These are phyloP conservation scores for Ooceraea biroi DNA, from an alignment of 1,140 invertebrate genomes.

Conservation along the genomic window DNA sequence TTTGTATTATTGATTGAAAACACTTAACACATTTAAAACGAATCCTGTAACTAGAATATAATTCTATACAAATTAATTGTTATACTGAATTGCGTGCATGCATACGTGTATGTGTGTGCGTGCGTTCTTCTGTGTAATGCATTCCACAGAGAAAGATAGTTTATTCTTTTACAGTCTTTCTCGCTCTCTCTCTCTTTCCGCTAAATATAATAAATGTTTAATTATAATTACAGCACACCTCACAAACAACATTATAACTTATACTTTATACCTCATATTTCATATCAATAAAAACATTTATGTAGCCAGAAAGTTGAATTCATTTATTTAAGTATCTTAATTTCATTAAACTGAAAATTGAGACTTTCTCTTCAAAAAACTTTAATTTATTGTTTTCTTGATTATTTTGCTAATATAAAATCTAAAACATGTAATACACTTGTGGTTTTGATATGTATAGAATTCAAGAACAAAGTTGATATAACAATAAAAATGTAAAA, in stretches of 20 bases:
- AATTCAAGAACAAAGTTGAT: slow-evolving; percentile 12
- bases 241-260: slow-evolving; percentile 31
- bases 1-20: neutral
- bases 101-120: no score
- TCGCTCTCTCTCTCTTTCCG: no score
- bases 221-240: slow-evolving; percentile 30
- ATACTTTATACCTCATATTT: slow-evolving; percentile 13
- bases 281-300: slow-evolving; percentile 38
- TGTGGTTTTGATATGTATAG: slow-evolving; percentile 1
- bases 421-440: slow-evolving; percentile 31
- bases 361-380: slow-evolving; percentile 30
- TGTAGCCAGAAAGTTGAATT: slow-evolving; percentile 35
- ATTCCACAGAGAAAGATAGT: slow-evolving; percentile 9
- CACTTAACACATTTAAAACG: neutral
- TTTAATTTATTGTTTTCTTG: slow-evolving; percentile 27
- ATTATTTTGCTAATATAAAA: slow-evolving; percentile 52
- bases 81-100: neutral
- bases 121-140: no score
- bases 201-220: slow-evolving; percentile 36
- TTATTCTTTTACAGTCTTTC: slow-evolving; percentile 46
- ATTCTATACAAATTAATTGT: slow-evolving; percentile 24
- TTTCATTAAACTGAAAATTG: slow-evolving; percentile 12
- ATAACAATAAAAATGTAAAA: no score
- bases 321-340: slow-evolving; percentile 10
- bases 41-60: slow-evolving; percentile 10